phyloP scores from a whole-genome alignment of 2,888 invertebrate species.

The Tillus elongatus region DNA sequence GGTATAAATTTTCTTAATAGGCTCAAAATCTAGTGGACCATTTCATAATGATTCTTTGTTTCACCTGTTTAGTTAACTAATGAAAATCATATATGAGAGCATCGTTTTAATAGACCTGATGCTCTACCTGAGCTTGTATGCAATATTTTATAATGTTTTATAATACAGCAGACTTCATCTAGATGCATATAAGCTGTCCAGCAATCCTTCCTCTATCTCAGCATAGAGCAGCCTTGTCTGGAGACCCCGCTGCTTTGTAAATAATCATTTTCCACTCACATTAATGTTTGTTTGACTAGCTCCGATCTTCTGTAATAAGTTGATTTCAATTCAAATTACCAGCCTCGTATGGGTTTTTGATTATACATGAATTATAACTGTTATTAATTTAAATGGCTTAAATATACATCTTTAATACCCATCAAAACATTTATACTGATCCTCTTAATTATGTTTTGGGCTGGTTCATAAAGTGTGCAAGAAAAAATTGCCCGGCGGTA shows the following conservation, averaged over 20 bases:
- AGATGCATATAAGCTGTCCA: too few relatives aligned
- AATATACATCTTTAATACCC: slow-evolving; percentile 9
- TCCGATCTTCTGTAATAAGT: slow-evolving; percentile 31
- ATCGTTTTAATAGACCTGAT: too few relatives aligned
- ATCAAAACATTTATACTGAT: not conserved
- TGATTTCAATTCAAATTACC: slow-evolving; percentile 33
- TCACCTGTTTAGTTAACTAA: too few relatives aligned
- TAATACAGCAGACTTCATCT: slow-evolving; percentile 34
- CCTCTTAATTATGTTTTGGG: not conserved
- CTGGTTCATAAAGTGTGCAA: too few relatives aligned
- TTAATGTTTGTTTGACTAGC: slow-evolving; percentile 37
- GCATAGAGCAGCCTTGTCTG: too few relatives aligned
- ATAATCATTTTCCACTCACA: slow-evolving; percentile 38
- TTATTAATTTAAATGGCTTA: slow-evolving; percentile 13
- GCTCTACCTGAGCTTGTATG: too few relatives aligned
- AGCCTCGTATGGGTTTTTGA: slow-evolving; percentile 16
- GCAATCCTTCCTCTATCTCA: too few relatives aligned
- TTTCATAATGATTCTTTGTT: too few relatives aligned
- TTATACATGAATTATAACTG: slow-evolving; percentile 7
- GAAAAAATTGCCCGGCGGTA: too few relatives aligned
- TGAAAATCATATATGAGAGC: too few relatives aligned
- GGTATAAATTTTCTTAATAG: too few relatives aligned
- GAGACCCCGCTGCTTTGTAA: slow-evolving; percentile 34
- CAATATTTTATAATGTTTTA: slow-evolving; percentile 34
- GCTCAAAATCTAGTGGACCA: too few relatives aligned